Conservation (phyloP, 2,888 invertebrate genomes). For the Tupiocoris notatus region DNA sequence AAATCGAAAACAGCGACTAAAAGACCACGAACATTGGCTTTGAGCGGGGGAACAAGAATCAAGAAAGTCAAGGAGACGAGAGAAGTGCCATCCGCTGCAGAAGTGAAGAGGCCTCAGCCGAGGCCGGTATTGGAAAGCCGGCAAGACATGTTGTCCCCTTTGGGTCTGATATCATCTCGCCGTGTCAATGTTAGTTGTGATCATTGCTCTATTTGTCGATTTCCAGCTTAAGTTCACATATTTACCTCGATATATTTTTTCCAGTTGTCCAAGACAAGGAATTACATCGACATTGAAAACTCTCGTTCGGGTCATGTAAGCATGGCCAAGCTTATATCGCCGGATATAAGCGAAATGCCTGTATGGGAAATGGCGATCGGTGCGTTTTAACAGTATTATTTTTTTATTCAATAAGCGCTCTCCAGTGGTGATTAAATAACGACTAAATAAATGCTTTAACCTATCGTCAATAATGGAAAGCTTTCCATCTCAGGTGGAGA, state of each 20-base stretch:
- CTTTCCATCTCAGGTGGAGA: constrained; percentile 57
- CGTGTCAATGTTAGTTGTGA: neutral
- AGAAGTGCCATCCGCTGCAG: neutral
- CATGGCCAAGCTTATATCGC: constrained; percentile 43
- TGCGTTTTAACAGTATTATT: too few species aligned
- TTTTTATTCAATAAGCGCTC: too few species aligned
- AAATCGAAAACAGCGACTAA: constrained; percentile 26
- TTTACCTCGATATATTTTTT: constrained; percentile 6
- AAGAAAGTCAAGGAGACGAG: constrained; percentile 16
- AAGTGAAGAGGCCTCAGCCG: neutral
- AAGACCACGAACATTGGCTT: neutral
- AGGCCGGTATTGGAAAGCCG: neutral
- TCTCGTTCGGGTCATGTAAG: constrained; percentile 52
- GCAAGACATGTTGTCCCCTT: neutral
- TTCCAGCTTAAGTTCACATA: too few species aligned
- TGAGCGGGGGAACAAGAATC: neutral
- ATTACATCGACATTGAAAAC: constrained; percentile 51
- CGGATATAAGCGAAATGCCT: constrained; percentile 39
- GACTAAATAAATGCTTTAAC: too few species aligned
- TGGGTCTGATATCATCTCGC: neutral
- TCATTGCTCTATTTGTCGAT: too few species aligned
- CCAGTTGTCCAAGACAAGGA: constrained; percentile 42
- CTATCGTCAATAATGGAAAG: neutral
- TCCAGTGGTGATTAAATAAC: too few species aligned
- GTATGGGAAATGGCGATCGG: constrained; percentile 49